Evolutionary conservation across 2,888 invertebrate genomes (phyloP).

Genomic region (Campoletis raptor): DNA sequence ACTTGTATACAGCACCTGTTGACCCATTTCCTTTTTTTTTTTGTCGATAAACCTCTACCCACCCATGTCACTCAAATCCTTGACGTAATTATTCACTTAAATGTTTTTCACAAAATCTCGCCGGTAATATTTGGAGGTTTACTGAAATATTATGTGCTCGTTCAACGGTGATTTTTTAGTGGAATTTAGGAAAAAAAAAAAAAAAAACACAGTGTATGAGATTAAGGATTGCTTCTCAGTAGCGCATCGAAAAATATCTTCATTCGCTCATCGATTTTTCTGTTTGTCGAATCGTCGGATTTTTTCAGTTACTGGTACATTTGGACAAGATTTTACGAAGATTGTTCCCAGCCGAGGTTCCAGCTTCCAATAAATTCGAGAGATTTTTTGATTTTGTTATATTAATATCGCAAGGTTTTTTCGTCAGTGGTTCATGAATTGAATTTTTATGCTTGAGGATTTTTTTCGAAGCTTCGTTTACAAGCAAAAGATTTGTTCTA

Average conservation of each 20-base stretch:
- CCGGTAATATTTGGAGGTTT: not conserved
- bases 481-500: too few species aligned
- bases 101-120: not conserved
- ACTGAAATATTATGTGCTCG: too few species aligned
- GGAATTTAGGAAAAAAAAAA: not conserved
- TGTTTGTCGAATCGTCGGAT: not conserved
- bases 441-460: too few species aligned
- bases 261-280: not conserved
- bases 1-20: slow-evolving; percentile 40
- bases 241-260: not conserved
- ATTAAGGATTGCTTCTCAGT: not conserved
- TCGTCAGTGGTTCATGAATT: too few species aligned
- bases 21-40: slow-evolving; percentile 29
- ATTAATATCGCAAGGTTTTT: too few species aligned
- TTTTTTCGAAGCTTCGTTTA: not conserved
- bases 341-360: too few species aligned
- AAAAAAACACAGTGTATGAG: not conserved
- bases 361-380: too few species aligned
- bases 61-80: not conserved
- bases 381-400: too few species aligned
- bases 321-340: not conserved
- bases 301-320: not conserved
- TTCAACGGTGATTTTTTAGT: not conserved
- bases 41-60: slow-evolving; percentile 5
- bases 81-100: not conserved